Conservation (phyloP, 2,888 invertebrate genomes). For the Ophonus ardosiacus region DNA sequence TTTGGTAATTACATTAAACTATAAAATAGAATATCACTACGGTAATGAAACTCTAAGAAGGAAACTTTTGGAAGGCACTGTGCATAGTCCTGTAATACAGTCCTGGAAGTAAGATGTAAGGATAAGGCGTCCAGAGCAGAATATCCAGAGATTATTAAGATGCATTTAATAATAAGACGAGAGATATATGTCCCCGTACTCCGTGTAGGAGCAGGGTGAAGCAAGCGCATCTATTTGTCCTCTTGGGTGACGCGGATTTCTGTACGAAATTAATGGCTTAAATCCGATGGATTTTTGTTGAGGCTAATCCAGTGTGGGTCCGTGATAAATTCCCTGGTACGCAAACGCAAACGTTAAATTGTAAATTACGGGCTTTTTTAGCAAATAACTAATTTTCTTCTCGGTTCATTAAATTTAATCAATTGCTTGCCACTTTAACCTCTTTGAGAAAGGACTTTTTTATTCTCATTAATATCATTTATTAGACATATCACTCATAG, state of each 20-base stretch:
- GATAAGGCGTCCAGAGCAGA: not conserved
- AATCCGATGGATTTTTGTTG: constrained; percentile 62
- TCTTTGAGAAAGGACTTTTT: constrained; percentile 8
- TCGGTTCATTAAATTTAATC: constrained; percentile 39
- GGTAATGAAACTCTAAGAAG: not conserved
- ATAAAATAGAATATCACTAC: too few species aligned
- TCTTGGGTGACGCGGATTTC: constrained; percentile 53
- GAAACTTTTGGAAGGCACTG: not conserved
- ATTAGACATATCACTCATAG: not conserved
- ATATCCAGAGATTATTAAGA: constrained; percentile 58
- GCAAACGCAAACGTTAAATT: constrained; percentile 45
- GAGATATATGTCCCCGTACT: constrained; percentile 45
- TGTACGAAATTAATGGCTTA: constrained; percentile 57
- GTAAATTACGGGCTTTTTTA: constrained; percentile 49
- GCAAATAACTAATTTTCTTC: constrained; percentile 43
- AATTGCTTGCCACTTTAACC: not conserved
- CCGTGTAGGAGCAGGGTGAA: not conserved
- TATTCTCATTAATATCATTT: not conserved
- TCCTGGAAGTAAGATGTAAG: not conserved
- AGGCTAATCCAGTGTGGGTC: constrained; percentile 53
- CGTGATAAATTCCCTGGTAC: constrained; percentile 52
- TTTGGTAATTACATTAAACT: too few species aligned
- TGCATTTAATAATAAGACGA: constrained; percentile 61
- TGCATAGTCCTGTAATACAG: not conserved
- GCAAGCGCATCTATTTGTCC: constrained; percentile 51